Evolutionary conservation across 2,888 invertebrate species (phyloP).

Genomic region (Aspidapion aeneum): DNA sequence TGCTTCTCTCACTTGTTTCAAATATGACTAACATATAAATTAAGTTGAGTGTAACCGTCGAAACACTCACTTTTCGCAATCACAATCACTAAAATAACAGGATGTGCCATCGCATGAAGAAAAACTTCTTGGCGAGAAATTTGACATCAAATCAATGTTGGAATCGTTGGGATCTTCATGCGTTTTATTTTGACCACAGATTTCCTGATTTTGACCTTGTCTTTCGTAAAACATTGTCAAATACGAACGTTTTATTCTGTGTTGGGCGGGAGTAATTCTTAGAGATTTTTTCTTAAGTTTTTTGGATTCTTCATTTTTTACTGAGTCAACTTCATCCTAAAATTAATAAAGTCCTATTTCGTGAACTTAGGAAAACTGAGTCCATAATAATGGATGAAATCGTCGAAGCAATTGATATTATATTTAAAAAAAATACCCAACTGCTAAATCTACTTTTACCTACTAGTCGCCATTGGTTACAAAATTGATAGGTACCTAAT

Average conservation of each 20-base stretch:
- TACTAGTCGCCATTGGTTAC: too few relatives aligned
- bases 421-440: too few relatives aligned
- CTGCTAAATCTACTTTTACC: too few relatives aligned
- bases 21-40: too few relatives aligned
- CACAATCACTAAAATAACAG: constrained; percentile 4
- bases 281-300: not conserved
- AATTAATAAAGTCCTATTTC: too few relatives aligned
- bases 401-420: too few relatives aligned
- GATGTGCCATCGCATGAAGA: constrained; percentile 8
- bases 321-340: constrained; percentile 16
- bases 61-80: constrained; percentile 2
- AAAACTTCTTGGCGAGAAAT: constrained; percentile 14
- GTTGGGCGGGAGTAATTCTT: constrained; percentile 3
- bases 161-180: constrained; percentile 5
- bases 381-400: too few relatives aligned
- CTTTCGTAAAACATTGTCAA: constrained; percentile 21
- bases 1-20: too few relatives aligned
- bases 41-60: too few relatives aligned
- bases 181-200: not conserved
- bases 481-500: too few relatives aligned
- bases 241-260: constrained; percentile 20
- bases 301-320: constrained; percentile 9
- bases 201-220: constrained; percentile 11
- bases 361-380: too few relatives aligned
- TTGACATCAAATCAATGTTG: not conserved